phyloP scores from a whole-genome alignment of 2,888 invertebrate genomes.

The Drosophila fungiperda region DNA sequence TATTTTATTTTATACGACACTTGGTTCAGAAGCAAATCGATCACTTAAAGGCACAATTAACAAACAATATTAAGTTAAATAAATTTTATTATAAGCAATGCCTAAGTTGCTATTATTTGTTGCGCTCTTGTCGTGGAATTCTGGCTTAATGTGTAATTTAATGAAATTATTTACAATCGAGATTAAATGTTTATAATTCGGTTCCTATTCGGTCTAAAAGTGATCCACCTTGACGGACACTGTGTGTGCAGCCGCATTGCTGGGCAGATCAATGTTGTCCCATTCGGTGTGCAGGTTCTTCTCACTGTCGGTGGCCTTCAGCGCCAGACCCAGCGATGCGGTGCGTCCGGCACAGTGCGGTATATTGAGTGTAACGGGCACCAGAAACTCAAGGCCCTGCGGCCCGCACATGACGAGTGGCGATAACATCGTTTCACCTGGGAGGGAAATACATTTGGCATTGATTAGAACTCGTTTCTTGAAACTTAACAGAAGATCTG shows the following conservation, averaged over 20 bases:
- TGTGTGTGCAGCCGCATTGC: slow-evolving; percentile 93
- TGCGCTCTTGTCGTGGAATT: slow-evolving; percentile 57
- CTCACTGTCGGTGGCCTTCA: slow-evolving; percentile 93
- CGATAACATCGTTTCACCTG: slow-evolving; percentile 97
- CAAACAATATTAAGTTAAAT: slow-evolving; percentile 68
- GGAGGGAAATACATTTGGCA: slow-evolving; percentile 4
- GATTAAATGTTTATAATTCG: slow-evolving; percentile 29
- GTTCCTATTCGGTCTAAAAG: slow-evolving; percentile 87
- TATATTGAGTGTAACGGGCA: slow-evolving; percentile 95
- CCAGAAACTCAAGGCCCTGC: slow-evolving; percentile 94
- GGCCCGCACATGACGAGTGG: slow-evolving; percentile 99
- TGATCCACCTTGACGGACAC: slow-evolving; percentile 97
- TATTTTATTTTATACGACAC: slow-evolving; percentile 29
- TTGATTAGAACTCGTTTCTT: slow-evolving; percentile 4
- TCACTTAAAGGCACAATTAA: slow-evolving; percentile 77
- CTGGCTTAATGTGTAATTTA: slow-evolving; percentile 37
- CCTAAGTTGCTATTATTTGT: slow-evolving; percentile 36
- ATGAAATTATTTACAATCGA: slow-evolving; percentile 65
- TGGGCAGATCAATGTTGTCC: slow-evolving; percentile 93
- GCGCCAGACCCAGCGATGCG: slow-evolving; percentile 90
- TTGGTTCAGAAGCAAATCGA: slow-evolving; percentile 49
- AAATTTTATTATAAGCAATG: slow-evolving; percentile 51
- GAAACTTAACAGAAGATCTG: neutral
- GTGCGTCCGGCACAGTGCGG: slow-evolving; percentile 94
- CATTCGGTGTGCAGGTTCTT: slow-evolving; percentile 93